These are phyloP conservation scores for Drosophila acutilabella DNA, from an alignment of 2,888 invertebrate species.

Conservation along the genomic window DNA sequence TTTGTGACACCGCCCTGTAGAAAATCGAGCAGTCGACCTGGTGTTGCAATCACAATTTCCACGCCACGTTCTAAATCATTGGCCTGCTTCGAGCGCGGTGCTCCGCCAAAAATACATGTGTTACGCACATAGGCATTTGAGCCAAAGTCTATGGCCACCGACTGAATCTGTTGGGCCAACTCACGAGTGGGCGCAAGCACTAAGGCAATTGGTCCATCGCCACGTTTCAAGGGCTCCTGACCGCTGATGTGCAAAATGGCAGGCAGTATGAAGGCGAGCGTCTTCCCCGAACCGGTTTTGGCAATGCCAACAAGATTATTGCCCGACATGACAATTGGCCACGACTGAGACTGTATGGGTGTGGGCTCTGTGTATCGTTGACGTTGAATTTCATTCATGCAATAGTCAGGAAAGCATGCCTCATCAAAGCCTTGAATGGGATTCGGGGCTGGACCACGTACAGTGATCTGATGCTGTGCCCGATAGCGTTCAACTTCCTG, in stretches of 20 bases:
- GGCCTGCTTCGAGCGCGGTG: slow-evolving; percentile 92
- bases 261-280: slow-evolving; percentile 92
- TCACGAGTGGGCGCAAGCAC: slow-evolving; percentile 93
- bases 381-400: slow-evolving; percentile 87
- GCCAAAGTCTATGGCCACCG: slow-evolving; percentile 93
- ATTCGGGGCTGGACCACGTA: slow-evolving; percentile 90
- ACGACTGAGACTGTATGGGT: slow-evolving; percentile 93
- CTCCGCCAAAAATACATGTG: slow-evolving; percentile 96
- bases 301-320: slow-evolving; percentile 94
- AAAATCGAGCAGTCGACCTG: slow-evolving; percentile 94
- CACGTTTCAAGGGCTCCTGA: slow-evolving; percentile 90
- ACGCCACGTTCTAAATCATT: slow-evolving; percentile 91
- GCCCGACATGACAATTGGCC: slow-evolving; percentile 94
- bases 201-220: slow-evolving; percentile 93
- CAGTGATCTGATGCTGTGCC: slow-evolving; percentile 89
- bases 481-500: slow-evolving; percentile 90
- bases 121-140: slow-evolving; percentile 91
- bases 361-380: slow-evolving; percentile 92
- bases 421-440: slow-evolving; percentile 93
- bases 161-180: slow-evolving; percentile 92
- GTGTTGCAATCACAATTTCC: slow-evolving; percentile 95
- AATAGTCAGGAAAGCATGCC: slow-evolving; percentile 91
- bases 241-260: slow-evolving; percentile 95
- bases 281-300: slow-evolving; percentile 93
- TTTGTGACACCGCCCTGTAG: slow-evolving; percentile 91